Base-by-base conservation (phyloP, 2,113 vertebrate genomes). In the Abramis brama region DNA sequence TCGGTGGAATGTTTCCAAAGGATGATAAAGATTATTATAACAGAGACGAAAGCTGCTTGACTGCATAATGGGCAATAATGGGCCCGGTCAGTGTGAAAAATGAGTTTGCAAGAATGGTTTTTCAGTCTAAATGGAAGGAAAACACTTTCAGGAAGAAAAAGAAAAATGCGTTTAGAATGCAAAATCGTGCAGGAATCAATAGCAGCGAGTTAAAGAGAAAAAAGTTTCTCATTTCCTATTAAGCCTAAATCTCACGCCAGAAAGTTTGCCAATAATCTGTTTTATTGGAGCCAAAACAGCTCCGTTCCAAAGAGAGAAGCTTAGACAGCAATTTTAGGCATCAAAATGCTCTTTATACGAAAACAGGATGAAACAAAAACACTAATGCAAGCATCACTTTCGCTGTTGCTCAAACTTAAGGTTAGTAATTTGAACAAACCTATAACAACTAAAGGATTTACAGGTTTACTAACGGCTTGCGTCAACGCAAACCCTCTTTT, bases 11-110 rank as follows among this genome's bases (percentile, higher is more conserved):
- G 66, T 79, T 87, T 85, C 23, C 68, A 23, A 81, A n/a, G 59
- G 36, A 86, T 59, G 85, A 71, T 73, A 74, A 80, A 81, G 86
- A 79, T 85, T 71, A 79, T 60, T 45, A 66, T 62, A 47, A 84
- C 27, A 47, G 52, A 79, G 50, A 78, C 62, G 59, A 70, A 87
- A 43, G 30, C 47, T 17, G 62, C 39, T 82, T 33, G 43, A 50
- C 80, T 82, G 80, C 62, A 82, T 82, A 82, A 70, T 82, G 43
- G 80, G 45, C 62, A 82, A 82, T 82, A 82, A 82, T 70, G 80
- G 62, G 25, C 62, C 6, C 45, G 27, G 45, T 52, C 43, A 19
- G 25, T 33, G 79, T 82, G 80, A 82, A 82, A 82, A 82, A 82
- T 70, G 27, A 45, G n/a, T 70, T 82, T 15, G 79, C 62, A 33